Base-by-base conservation (phyloP, 2,888 invertebrate genomes). In the Herminia tarsipennalis region DNA sequence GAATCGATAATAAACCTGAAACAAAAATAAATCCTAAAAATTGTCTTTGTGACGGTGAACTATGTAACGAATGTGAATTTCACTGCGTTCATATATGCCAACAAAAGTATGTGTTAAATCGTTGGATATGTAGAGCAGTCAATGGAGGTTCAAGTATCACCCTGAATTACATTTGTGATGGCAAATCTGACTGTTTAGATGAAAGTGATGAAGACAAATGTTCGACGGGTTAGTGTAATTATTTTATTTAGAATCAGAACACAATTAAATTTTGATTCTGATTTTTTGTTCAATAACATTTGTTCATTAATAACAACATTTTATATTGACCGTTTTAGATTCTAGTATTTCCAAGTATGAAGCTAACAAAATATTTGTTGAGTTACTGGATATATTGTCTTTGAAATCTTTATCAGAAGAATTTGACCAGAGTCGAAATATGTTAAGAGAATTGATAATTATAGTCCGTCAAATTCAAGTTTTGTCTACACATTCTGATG, bases 111-210 rank as follows among this genome's bases (percentile, higher is more conserved):
- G 73, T 55, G 49, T 66, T 90, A 36, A 55, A 57, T 9, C 70
- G 68, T 22, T 85, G 76, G 77, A 51, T 50, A n/a, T 90, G 90
- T 52, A 56, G 70, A 32, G 73, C 85, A 4, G 43, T 80, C 3
- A 69, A 65, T 20, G 70, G 67, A 0, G 56, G 61, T 1, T 56
- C 56, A 8, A 67, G 66, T 29, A 64, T 89, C 4, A 35, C 78
- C 1, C 33, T 89, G 8, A 72, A 81, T 54, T 51, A 61, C 1
- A 30, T 89, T 24, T 89, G 90, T 53, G 88, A 90, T 47, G 89
- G 90, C 0, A 88, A 86, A 78, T 49, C 79, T 9, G 90, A 90
- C 46, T 90, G 90, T 55, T 75, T 65, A 37, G 86, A 88, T 58
- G 81, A 85, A 64, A 70, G 75, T 17, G 90, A 90, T 59, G 90